Evolutionary conservation across 1,140 invertebrate species (phyloP).

Genomic region (Propsilocerus akamusi): DNA sequence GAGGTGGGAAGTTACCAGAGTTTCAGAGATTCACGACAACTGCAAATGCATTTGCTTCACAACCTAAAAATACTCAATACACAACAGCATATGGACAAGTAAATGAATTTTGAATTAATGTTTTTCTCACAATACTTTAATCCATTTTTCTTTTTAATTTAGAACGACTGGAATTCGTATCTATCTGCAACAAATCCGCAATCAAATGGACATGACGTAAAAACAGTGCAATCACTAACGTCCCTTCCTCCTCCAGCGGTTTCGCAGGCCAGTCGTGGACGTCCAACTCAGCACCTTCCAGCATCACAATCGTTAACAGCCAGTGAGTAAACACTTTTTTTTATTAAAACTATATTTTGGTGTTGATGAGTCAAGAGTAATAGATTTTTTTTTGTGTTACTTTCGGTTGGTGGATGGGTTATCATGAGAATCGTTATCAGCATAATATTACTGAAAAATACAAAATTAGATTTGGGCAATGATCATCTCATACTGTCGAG

Average conservation of each 20-base stretch:
- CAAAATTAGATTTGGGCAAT: too few relatives aligned
- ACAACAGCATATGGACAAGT: neutral
- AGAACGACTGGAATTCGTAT: neutral
- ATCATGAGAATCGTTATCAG: too few relatives aligned
- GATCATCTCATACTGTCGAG: too few relatives aligned
- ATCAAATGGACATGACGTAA: neutral
- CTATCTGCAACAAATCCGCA: neutral
- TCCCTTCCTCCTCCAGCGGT: neutral
- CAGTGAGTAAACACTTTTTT: neutral
- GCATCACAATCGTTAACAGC: neutral
- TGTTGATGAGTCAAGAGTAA: too few relatives aligned
- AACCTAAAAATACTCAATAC: slow-evolving; percentile 1
- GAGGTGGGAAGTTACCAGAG: neutral
- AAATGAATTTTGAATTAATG: too few relatives aligned
- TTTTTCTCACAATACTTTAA: too few relatives aligned
- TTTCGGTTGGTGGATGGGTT: too few relatives aligned
- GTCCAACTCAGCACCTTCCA: neutral
- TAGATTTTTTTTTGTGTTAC: too few relatives aligned
- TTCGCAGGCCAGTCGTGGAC: neutral
- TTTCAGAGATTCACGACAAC: neutral
- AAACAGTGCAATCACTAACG: too few relatives aligned
- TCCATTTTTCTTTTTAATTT: too few relatives aligned
- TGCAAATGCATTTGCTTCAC: neutral
- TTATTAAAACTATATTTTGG: too few relatives aligned
- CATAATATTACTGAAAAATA: too few relatives aligned